Evolutionary conservation across 2,888 invertebrate species (phyloP), one percentile per base, ranked within the genome.

Genomic region (Nasonovia ribisnigri): DNA sequence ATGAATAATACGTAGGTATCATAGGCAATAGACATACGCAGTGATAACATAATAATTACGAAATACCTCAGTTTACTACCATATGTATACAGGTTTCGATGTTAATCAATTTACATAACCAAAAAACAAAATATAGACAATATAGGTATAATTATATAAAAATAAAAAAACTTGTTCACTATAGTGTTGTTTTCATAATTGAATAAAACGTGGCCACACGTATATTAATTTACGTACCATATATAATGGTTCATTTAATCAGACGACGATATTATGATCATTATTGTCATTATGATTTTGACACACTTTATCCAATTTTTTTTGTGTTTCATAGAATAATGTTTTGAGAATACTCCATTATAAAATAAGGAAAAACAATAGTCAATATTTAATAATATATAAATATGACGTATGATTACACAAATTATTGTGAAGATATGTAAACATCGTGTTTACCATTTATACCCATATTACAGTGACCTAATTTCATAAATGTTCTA

Each of bases 51-150:
- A 43, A 43, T 86, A 46, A 46, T 46, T 86, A 86, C 26, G 46
- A 86, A 43, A 84, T 84, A 1, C 43, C 29, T 16, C n/a, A 29
- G 16, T 13, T 46, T 46, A 46, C 36, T 48, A 46, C 29, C 46
- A n/a, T 29, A 20, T 29, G 29, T 16, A 46, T 16, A 46, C 46
- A 46, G 29, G 29, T 48, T 87, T 88, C 51, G 24, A 29, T 51
- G 24, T 51, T 88, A 51, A 88, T 24, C 51, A 24, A 51, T 88
- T 88, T 51, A 88, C 88, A 48, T n/a, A 88, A 88, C 20, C n/a
- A 10, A 88, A 36, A 51, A 36, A 88, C 24, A n/a, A 51, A 88
- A 10, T 48, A 1, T 0, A 51, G 48, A 24, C 43, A 84, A 84
- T 26, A 29, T 84, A 29, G 11, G 43, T 84, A 36, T 84, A 84